Base-by-base conservation (phyloP, 1,140 invertebrate species). In the Aethina tumida region DNA sequence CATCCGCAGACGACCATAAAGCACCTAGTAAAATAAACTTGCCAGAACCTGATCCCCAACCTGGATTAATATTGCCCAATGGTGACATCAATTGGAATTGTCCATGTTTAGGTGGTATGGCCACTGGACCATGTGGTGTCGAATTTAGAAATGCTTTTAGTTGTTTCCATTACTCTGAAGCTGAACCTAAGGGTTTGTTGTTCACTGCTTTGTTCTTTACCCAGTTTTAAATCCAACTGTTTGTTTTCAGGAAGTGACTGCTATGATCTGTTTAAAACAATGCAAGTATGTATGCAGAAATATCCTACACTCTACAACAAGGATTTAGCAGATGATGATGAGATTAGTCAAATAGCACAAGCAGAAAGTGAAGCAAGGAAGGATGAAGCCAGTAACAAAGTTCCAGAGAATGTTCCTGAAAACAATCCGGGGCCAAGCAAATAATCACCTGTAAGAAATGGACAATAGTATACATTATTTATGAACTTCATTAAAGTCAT, bases 31-130 rank as follows among this genome's bases (percentile, higher is more conserved):
- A 62, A 36, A 71, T 88, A n/a, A 59, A 65, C 27, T 63, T 91
- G 39, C 79, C 84, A 4, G 74, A 79, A 50, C 71, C 77, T 8
- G 82, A 85, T 45, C 74, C 77, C 5, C 69, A 75, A 35, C 76
- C 79, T 39, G 91, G 93, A 17, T 65, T 95, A 1, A 79, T 97
- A 39, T 65, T 87, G 18, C 69, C 81, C 2, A 85, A 88, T 67
- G 93, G 94, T 4, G 78, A 85, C 29, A 95, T 97, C 39, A 97
- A 97, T 65, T 97, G 92, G 91, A 83, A 84, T 57, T 98, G 94
- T 56, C 94, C 93, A 0, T 97, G 94, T 65, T 69, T 97, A 12
- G 93, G 93, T 16, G 89, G 90, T 9, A 93, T 95, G 84, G 86
- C 91, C 4, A 89, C 86, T 3, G 93, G 93, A 2, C 93, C 94